A percentile compares a stretch with the other conserved stretches of the same genome.
Conservation (phyloP, 2,888 invertebrate species). For the Chromoteleia sp. region DNA sequence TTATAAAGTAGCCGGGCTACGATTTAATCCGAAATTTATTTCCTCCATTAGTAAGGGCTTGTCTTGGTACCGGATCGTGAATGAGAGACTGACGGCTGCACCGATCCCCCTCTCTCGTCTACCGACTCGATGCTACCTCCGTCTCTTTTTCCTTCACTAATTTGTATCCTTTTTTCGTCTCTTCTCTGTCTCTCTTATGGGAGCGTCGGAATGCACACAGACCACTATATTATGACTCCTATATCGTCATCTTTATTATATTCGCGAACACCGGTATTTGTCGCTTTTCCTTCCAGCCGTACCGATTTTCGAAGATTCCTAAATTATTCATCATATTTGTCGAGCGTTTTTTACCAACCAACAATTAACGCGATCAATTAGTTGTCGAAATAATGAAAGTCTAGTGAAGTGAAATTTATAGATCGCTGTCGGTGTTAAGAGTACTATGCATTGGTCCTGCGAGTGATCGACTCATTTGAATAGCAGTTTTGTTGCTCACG, state of each 20-base stretch:
- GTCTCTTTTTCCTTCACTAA: slow-evolving; percentile 59
- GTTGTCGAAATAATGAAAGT: slow-evolving; percentile 3
- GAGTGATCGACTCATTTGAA: slow-evolving; percentile 60
- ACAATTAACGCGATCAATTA: slow-evolving; percentile 12
- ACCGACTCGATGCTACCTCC: slow-evolving; percentile 15
- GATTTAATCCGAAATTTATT: slow-evolving; percentile 85
- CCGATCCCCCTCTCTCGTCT: slow-evolving; percentile 20
- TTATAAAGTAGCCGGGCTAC: slow-evolving; percentile 84
- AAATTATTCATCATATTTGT: neutral
- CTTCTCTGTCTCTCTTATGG: slow-evolving; percentile 73
- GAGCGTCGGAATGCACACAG: slow-evolving; percentile 82
- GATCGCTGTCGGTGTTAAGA: slow-evolving; percentile 18
- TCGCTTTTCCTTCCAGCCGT: slow-evolving; percentile 29
- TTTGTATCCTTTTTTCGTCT: slow-evolving; percentile 48
- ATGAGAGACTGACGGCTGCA: slow-evolving; percentile 80
- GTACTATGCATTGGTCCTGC: slow-evolving; percentile 36
- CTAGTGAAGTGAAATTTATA: neutral
- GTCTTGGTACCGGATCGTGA: slow-evolving; percentile 82
- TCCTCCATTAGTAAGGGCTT: slow-evolving; percentile 85
- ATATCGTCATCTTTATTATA: slow-evolving; percentile 84
- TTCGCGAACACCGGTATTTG: slow-evolving; percentile 37
- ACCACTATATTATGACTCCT: slow-evolving; percentile 84
- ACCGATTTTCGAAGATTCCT: neutral
- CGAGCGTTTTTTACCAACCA: neutral
- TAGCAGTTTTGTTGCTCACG: slow-evolving; percentile 46